Conservation (phyloP, 1,140 invertebrate species). For the Aphelinus atriplicis region DNA sequence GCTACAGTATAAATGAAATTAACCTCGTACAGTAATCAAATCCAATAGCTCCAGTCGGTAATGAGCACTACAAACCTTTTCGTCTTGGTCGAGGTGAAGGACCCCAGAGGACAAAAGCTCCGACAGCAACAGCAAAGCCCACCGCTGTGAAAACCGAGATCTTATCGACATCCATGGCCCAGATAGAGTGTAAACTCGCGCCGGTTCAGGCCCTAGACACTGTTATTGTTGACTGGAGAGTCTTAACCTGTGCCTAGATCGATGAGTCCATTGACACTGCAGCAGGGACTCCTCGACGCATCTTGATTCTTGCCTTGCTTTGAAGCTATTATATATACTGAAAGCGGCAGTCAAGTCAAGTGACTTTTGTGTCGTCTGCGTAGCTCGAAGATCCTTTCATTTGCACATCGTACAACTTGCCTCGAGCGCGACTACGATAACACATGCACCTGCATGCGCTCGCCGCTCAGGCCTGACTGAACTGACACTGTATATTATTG, state of each 20-base stretch:
- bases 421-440: too few species aligned
- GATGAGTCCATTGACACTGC: constrained; percentile 22
- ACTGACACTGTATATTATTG: too few species aligned
- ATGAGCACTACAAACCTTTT: constrained; percentile 52
- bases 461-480: too few species aligned
- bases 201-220: not conserved
- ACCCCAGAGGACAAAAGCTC: constrained; percentile 83
- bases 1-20: not conserved
- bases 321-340: not conserved
- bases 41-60: not conserved
- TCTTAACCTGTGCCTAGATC: constrained; percentile 23
- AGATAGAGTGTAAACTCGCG: not conserved
- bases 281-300: not conserved
- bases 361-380: not conserved
- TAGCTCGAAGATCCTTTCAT: constrained; percentile 2
- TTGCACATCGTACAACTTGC: not conserved
- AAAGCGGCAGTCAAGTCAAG: not conserved
- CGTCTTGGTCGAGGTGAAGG: constrained; percentile 68
- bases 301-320: not conserved
- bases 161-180: constrained; percentile 73
- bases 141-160: constrained; percentile 77
- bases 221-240: constrained; percentile 5
- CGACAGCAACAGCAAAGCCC: constrained; percentile 79
- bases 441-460: too few species aligned
- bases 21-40: not conserved